Conservation (phyloP, 2,113 vertebrate genomes). For the Peromyscus maniculatus region DNA sequence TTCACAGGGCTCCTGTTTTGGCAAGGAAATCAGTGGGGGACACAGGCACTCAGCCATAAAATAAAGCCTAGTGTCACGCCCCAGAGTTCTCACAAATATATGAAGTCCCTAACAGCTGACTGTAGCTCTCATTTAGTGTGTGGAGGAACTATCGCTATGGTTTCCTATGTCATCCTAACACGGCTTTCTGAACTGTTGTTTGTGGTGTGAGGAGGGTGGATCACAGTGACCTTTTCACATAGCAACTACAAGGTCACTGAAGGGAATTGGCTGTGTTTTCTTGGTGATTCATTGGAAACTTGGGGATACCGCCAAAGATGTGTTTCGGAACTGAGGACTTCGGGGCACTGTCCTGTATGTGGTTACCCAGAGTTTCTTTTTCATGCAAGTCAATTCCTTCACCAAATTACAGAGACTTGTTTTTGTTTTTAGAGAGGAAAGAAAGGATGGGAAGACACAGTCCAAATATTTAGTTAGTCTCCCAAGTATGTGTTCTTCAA, state of each 20-base stretch:
- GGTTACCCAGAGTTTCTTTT: constrained; percentile 65
- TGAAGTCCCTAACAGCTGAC: neutral
- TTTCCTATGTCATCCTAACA: neutral
- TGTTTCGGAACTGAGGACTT: constrained; percentile 60
- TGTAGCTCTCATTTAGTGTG: neutral
- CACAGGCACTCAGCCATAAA: neutral
- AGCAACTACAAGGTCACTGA: constrained; percentile 30
- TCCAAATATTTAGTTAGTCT: constrained; percentile 82
- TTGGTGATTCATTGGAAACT: constrained; percentile 75
- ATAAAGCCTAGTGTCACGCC: neutral
- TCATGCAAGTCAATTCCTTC: constrained; percentile 53
- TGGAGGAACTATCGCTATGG: neutral
- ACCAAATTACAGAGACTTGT: constrained; percentile 64
- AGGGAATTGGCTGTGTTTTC: constrained; percentile 63
- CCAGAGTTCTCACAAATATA: neutral
- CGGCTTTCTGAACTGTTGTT: constrained; percentile 13
- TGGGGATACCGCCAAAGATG: constrained; percentile 64
- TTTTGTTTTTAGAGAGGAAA: constrained; percentile 75
- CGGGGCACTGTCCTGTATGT: constrained; percentile 53
- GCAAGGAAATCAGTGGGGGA: neutral
- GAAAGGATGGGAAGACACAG: constrained; percentile 71
- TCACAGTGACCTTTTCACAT: constrained; percentile 67
- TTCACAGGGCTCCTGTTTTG: neutral
- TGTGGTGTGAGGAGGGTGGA: constrained; percentile 36
- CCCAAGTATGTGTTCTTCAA: constrained; percentile 77